Evolutionary conservation across 2,797 vertebrate genomes (phyloP), one percentile per base, ranked within the genome.

Genomic region (Gymnothorax javanicus): DNA sequence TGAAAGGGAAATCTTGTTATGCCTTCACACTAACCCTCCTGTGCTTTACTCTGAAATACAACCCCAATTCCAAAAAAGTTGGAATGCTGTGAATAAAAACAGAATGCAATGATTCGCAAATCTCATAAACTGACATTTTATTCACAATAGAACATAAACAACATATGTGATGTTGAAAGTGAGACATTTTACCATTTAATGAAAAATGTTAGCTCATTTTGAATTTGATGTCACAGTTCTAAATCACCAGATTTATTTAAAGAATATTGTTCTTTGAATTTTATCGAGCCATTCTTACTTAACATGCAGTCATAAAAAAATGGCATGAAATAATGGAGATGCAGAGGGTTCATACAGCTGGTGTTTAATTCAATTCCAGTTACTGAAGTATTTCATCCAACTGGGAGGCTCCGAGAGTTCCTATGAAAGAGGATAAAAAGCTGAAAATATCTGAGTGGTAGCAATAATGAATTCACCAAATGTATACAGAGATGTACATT

Each of bases 351-450:
- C 50, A 23, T 79, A 52, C 50, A 52, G 43, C 52, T 3, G 33
- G 33, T 43, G 2, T 2, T 43, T 43, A 1, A 43, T 27, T 83
- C n/a, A 83, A 2, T 43, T 43, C 81, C 81, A 59, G 57, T 59
- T 82, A 20, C 77, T 25, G 57, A 83, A 83, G 8, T 59, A 83
- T 58, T 83, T 83, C 7, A 25, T 12, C 81, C 81, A 83, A 58
- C 81, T 33, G 13, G 56, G 81, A 59, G 56, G n/a, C 57, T 83
- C 81, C 5, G 81, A 83, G 56, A 83, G 81, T 83, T 58, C 9
- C 81, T 83, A 57, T 7, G 56, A 83, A 59, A 83, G 56, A 27
- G 57, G 54, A 15, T 0, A 83, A 83, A 83, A 59, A 1, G 33
- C 33, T 67, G 6, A 67, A 7, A 83, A 59, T 57, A 27, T 58